Percentiles rank a stretch among this genome's conserved stretches.
Conservation (phyloP, 1,140 invertebrate genomes). For the Popillia japonica region DNA sequence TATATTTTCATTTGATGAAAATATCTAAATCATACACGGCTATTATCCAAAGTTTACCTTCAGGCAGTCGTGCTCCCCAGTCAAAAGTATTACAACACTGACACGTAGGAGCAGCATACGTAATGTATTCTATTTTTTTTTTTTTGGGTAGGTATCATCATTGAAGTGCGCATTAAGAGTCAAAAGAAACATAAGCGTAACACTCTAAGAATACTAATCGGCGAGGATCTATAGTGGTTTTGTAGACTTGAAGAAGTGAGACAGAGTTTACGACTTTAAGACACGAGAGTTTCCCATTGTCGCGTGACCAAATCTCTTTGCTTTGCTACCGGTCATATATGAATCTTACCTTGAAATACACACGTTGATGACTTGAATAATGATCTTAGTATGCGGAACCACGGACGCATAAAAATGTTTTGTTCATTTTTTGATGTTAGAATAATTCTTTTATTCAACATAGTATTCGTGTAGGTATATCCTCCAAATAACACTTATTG, state of each 20-base stretch:
- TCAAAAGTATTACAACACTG: background rate
- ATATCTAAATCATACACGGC: too few species aligned
- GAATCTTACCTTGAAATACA: constrained; percentile 5
- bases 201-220: background rate
- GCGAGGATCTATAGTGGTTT: background rate
- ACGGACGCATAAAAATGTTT: background rate
- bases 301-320: background rate
- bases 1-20: too few species aligned
- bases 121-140: background rate
- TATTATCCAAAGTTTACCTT: background rate
- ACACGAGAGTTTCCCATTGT: background rate
- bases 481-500: too few species aligned
- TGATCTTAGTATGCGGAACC: background rate
- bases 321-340: background rate
- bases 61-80: background rate
- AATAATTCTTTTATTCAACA: too few species aligned
- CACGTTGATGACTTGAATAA: background rate
- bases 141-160: background rate
- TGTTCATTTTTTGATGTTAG: too few species aligned
- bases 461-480: too few species aligned
- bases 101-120: background rate
- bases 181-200: background rate
- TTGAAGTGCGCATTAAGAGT: background rate
- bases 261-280: background rate
- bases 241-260: background rate